phyloP scores from a whole-genome alignment of 2,113 vertebrate genomes.

The Haplotaxodon microlepis region DNA sequence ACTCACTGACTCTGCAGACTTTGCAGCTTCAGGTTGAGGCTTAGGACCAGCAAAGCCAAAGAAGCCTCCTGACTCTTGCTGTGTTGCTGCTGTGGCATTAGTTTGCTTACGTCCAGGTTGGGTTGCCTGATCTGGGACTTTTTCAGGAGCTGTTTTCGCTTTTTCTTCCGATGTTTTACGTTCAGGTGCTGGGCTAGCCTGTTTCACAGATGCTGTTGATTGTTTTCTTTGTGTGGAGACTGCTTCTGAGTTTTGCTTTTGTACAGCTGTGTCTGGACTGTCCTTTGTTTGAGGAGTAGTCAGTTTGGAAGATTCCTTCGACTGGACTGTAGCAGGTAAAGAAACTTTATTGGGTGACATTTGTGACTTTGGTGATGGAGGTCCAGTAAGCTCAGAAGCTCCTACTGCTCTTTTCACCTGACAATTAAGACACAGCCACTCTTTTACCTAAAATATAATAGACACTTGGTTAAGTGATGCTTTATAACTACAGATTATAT shows the following conservation, averaged over 20 bases:
- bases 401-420: constrained; percentile 87
- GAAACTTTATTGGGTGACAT: constrained; percentile 54
- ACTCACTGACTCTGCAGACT: constrained; percentile 74
- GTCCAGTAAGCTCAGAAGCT: constrained; percentile 66
- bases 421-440: constrained; percentile 95
- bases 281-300: background rate
- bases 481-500: background rate
- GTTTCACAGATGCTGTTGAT: constrained; percentile 8
- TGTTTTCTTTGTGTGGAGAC: constrained; percentile 40
- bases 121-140: constrained; percentile 32
- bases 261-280: background rate
- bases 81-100: constrained; percentile 54
- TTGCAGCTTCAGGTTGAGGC: constrained; percentile 73
- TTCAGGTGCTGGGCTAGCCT: background rate
- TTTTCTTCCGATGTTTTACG: background rate
- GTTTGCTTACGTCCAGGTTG: constrained; percentile 56
- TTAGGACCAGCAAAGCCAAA: constrained; percentile 57
- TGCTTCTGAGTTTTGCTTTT: constrained; percentile 39
- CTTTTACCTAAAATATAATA: constrained; percentile 69
- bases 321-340: background rate
- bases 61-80: constrained; percentile 70
- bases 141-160: constrained; percentile 19
- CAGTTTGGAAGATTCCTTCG: constrained; percentile 6
- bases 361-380: constrained; percentile 52
- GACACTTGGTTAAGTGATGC: background rate